Percentiles rank a stretch among this genome's conserved stretches.
Conservation (phyloP, 2,888 invertebrate species). For the Eilema sororculum region DNA sequence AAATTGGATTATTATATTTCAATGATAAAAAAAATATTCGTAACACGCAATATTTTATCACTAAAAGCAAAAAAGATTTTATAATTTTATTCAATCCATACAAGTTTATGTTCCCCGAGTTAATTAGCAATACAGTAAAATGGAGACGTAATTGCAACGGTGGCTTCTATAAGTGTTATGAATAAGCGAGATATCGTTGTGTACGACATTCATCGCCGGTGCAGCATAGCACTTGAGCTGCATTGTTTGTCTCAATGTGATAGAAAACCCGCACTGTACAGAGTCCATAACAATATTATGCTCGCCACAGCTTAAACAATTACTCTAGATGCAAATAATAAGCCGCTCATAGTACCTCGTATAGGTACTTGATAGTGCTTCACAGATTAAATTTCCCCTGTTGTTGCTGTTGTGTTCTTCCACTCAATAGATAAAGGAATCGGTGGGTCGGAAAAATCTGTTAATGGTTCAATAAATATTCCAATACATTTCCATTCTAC, state of each 20-base stretch:
- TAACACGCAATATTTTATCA: too few relatives aligned
- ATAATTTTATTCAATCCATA: not conserved
- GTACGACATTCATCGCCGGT: not conserved
- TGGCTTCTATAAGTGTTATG: not conserved
- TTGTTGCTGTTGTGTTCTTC: not conserved
- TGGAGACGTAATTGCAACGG: not conserved
- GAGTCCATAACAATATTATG: not conserved
- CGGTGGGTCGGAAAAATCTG: not conserved
- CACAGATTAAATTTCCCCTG: not conserved
- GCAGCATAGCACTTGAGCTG: not conserved
- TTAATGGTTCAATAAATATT: constrained; percentile 6
- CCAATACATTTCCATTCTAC: not conserved
- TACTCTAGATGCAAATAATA: not conserved
- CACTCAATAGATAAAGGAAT: not conserved
- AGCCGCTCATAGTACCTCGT: not conserved
- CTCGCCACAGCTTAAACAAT: not conserved
- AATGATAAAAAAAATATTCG: not conserved
- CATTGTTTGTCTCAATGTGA: not conserved
- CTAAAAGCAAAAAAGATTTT: too few relatives aligned
- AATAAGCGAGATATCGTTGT: not conserved
- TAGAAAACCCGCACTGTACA: not conserved
- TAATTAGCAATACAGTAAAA: not conserved
- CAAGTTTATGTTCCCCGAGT: not conserved
- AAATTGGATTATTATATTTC: not conserved
- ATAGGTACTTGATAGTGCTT: not conserved